Conservation (phyloP, 2,888 invertebrate genomes). For the Eupeodes latifasciatus region DNA sequence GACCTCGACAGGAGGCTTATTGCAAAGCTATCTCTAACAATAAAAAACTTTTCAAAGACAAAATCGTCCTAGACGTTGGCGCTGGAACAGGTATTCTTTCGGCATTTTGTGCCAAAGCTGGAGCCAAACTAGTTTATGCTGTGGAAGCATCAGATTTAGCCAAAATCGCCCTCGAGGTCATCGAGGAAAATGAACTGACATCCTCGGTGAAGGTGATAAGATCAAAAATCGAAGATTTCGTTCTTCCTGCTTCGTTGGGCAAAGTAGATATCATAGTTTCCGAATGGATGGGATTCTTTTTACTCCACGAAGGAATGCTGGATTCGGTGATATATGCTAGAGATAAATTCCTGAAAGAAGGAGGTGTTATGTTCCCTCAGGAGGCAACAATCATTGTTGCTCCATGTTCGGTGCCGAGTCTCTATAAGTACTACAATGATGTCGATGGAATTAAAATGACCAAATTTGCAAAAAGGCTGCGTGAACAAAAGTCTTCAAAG, state of each 20-base stretch:
- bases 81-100: slow-evolving; percentile 95
- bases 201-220: slow-evolving; percentile 87
- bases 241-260: slow-evolving; percentile 86
- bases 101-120: slow-evolving; percentile 93
- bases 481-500: slow-evolving; percentile 87
- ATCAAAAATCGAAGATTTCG: slow-evolving; percentile 85
- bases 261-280: slow-evolving; percentile 96
- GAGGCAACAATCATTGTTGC: slow-evolving; percentile 86
- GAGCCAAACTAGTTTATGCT: slow-evolving; percentile 94
- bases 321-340: slow-evolving; percentile 94
- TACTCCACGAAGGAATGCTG: slow-evolving; percentile 97
- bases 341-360: slow-evolving; percentile 90
- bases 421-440: slow-evolving; percentile 90
- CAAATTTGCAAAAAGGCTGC: slow-evolving; percentile 87
- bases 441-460: slow-evolving; percentile 93
- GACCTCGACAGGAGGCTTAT: slow-evolving; percentile 91
- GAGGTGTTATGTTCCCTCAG: slow-evolving; percentile 91
- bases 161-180: slow-evolving; percentile 87
- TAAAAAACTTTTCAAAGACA: slow-evolving; percentile 88
- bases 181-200: slow-evolving; percentile 89
- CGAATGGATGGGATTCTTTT: slow-evolving; percentile 99
- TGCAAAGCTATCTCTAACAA: slow-evolving; percentile 90
- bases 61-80: slow-evolving; percentile 93
- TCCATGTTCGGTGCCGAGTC: slow-evolving; percentile 85
- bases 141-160: slow-evolving; percentile 92